phyloP scores from a whole-genome alignment of 2,888 invertebrate genomes.

The Adineta ricciae region DNA sequence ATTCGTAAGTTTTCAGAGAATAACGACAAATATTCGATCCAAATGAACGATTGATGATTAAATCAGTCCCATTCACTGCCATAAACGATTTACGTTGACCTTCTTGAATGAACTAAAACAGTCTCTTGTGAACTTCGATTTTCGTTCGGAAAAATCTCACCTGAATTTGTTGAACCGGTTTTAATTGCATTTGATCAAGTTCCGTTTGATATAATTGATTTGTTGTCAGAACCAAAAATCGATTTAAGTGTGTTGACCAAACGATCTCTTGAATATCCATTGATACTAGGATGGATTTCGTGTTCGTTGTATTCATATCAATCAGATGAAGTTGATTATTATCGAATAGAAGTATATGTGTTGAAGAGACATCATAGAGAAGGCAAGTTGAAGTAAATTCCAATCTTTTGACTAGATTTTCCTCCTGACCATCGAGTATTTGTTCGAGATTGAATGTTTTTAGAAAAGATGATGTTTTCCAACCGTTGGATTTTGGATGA shows the following conservation, averaged over 20 bases:
- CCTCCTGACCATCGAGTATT: not conserved
- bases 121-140: no score
- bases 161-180: not conserved
- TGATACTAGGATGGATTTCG: not conserved
- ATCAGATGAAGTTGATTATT: not conserved
- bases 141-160: no score
- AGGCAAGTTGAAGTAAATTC: not conserved
- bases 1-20: not conserved
- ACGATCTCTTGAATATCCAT: not conserved
- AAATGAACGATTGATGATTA: not conserved
- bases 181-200: not conserved
- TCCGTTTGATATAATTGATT: not conserved
- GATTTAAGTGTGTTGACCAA: not conserved
- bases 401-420: not conserved
- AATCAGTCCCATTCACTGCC: not conserved
- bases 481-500: not conserved
- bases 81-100: not conserved
- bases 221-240: not conserved
- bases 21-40: not conserved
- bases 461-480: not conserved
- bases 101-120: not conserved
- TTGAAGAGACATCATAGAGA: not conserved
- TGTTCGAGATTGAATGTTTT: not conserved
- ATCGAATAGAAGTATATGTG: not conserved
- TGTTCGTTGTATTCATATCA: not conserved